Evolutionary conservation across 2,797 vertebrate species (phyloP).

Genomic region (Clarias fuscus): DNA sequence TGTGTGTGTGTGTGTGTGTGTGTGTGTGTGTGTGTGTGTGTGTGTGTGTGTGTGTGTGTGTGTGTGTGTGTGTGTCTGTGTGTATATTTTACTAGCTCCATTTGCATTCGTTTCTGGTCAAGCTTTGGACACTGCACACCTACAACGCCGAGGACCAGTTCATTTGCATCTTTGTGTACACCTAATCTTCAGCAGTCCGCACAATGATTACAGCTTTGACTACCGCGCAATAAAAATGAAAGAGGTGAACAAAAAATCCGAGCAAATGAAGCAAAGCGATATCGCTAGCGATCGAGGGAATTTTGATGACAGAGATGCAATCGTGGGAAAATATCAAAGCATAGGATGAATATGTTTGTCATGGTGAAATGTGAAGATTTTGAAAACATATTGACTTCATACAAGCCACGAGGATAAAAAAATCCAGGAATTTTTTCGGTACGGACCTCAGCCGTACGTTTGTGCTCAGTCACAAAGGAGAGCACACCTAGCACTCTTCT

Average conservation of each 20-base stretch:
- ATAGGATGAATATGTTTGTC: not conserved
- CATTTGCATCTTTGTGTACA: constrained; percentile 74
- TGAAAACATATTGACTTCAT: not conserved
- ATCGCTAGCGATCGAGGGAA: not conserved
- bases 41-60: constrained; percentile 26
- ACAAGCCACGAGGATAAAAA: not conserved
- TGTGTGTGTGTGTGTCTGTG: constrained; percentile 12
- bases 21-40: constrained; percentile 11
- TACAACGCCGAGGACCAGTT: constrained; percentile 71
- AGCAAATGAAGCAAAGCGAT: not conserved
- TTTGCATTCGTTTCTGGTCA: constrained; percentile 78
- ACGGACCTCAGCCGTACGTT: not conserved
- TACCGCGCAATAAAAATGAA: constrained; percentile 2
- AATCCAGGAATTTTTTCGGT: not conserved
- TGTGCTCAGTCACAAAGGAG: constrained; percentile 19
- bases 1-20: constrained; percentile 8
- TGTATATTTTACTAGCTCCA: constrained; percentile 53
- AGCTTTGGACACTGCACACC: constrained; percentile 73
- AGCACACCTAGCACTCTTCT: constrained; percentile 56
- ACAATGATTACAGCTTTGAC: constrained; percentile 22
- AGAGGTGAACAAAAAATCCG: constrained; percentile 10
- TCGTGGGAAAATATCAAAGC: not conserved
- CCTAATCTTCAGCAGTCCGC: constrained; percentile 53
- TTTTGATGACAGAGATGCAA: not conserved
- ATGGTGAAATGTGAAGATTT: not conserved